Conservation (phyloP, 2,113 vertebrate genomes). For the Pogonocichla stellata region DNA sequence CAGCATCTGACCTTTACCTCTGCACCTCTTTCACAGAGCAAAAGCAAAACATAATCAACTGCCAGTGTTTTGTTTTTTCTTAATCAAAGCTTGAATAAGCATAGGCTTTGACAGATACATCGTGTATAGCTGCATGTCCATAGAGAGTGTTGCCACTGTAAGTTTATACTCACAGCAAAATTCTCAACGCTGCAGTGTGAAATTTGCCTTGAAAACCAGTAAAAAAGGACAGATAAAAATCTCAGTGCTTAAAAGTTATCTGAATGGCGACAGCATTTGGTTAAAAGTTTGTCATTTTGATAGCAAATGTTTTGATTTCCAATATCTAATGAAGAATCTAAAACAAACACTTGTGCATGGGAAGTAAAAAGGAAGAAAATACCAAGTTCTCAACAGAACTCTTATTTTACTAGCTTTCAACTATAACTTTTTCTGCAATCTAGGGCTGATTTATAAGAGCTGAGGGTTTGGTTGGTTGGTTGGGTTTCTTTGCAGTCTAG, state of each 20-base stretch:
- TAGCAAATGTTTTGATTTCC: not conserved
- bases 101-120: not conserved
- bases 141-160: accelerated
- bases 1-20: not conserved
- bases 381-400: not conserved
- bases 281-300: not conserved
- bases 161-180: not conserved
- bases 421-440: not conserved
- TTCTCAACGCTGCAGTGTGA: not conserved
- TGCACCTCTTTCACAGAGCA: not conserved
- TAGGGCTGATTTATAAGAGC: not conserved
- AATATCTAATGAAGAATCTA: not conserved
- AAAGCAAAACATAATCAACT: not conserved
- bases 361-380: not conserved
- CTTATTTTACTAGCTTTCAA: not conserved
- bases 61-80: not conserved
- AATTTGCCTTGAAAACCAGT: not conserved
- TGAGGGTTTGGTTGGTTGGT: not conserved
- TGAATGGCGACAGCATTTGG: not conserved
- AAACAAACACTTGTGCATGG: not conserved
- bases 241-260: not conserved
- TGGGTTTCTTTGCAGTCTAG: not conserved
- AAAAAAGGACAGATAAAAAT: not conserved
- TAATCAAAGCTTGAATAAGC: not conserved
- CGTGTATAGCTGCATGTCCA: not conserved